These are phyloP conservation scores for Procapra przewalskii DNA, from an alignment of 2,113 vertebrate genomes.

Conservation along the genomic window DNA sequence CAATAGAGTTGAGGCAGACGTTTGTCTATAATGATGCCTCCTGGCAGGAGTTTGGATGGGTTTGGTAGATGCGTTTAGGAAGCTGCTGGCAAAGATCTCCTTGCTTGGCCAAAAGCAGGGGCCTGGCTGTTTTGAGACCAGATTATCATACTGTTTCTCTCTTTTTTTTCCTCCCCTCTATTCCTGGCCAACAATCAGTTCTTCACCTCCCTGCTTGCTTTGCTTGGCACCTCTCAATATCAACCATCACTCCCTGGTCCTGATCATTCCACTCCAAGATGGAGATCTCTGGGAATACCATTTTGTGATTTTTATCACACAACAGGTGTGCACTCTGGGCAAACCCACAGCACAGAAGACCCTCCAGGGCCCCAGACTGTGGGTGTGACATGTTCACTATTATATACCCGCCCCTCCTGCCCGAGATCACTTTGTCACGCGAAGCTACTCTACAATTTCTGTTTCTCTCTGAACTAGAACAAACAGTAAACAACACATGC, in stretches of 20 bases:
- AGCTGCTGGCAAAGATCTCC: not conserved
- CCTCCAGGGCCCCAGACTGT: not conserved
- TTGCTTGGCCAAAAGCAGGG: slow-evolving; percentile 24
- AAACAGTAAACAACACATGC: not conserved
- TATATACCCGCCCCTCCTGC: not conserved
- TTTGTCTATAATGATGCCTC: not conserved
- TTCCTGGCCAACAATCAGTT: slow-evolving; percentile 26
- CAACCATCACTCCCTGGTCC: not conserved
- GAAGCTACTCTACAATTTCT: not conserved
- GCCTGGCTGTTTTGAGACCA: not conserved
- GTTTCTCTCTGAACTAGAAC: slow-evolving; percentile 11
- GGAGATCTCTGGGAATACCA: not conserved
- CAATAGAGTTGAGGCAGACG: not conserved
- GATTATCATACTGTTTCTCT: not conserved
- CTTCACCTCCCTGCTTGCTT: slow-evolving; percentile 21
- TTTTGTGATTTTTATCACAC: not conserved
- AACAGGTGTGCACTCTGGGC: not conserved
- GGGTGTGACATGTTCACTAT: not conserved
- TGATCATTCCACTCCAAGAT: not conserved
- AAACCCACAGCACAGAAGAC: not conserved
- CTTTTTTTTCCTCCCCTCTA: slow-evolving; percentile 23
- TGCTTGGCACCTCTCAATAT: not conserved
- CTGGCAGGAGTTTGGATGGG: not conserved
- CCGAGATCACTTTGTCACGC: not conserved
- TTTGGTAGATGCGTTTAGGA: slow-evolving; percentile 19